phyloP scores from a whole-genome alignment of 2,888 invertebrate species.

The Meiosimyza platycephala region DNA sequence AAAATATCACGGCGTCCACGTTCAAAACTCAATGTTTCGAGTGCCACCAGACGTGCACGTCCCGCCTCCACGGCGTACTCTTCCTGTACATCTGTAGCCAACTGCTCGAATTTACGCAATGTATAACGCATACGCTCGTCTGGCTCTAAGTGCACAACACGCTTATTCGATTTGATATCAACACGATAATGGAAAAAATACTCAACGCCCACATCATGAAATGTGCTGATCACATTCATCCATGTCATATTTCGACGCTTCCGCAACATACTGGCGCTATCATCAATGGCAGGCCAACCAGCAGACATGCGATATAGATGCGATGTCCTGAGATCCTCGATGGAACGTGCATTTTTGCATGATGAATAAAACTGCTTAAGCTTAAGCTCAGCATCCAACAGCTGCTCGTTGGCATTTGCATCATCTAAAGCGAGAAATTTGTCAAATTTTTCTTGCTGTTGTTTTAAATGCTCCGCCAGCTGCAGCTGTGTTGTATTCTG shows the following conservation, averaged over 20 bases:
- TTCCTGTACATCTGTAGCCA: slow-evolving; percentile 56
- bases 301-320: slow-evolving; percentile 58
- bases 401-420: slow-evolving; percentile 49
- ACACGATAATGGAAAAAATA: slow-evolving; percentile 59
- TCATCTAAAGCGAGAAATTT: slow-evolving; percentile 51
- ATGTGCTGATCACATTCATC: slow-evolving; percentile 55
- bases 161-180: slow-evolving; percentile 60
- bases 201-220: slow-evolving; percentile 61
- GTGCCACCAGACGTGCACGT: slow-evolving; percentile 57
- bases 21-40: slow-evolving; percentile 62
- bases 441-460: slow-evolving; percentile 56
- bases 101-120: slow-evolving; percentile 58
- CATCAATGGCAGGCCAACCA: slow-evolving; percentile 64
- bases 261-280: slow-evolving; percentile 43
- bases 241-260: slow-evolving; percentile 54
- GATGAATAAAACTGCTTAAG: slow-evolving; percentile 60
- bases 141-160: slow-evolving; percentile 55
- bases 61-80: slow-evolving; percentile 55
- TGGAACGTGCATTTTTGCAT: slow-evolving; percentile 55
- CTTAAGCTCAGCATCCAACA: slow-evolving; percentile 59
- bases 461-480: slow-evolving; percentile 46
- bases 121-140: slow-evolving; percentile 54
- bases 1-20: slow-evolving; percentile 57
- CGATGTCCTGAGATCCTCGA: slow-evolving; percentile 54
- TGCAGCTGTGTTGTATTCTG: slow-evolving; percentile 46